phyloP scores from a whole-genome alignment of 2,113 vertebrate species.

The Prinia subflava region DNA sequence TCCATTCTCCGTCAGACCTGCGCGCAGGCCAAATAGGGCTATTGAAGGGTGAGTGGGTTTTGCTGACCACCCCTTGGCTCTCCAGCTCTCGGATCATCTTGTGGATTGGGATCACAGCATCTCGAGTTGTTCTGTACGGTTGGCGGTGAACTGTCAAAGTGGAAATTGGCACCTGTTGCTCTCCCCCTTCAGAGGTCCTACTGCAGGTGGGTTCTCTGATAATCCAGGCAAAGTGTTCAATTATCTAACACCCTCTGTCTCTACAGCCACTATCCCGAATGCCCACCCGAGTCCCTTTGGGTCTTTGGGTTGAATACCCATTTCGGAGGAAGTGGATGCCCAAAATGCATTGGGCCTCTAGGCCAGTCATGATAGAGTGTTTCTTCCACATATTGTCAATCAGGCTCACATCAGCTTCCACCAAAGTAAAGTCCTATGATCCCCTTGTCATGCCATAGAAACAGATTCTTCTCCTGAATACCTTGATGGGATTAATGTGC shows the following conservation, averaged over 20 bases:
- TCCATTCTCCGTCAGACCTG: no score
- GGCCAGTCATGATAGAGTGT: background rate
- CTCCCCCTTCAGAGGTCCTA: background rate
- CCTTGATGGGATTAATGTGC: background rate
- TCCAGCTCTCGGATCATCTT: no score
- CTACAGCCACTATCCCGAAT: background rate
- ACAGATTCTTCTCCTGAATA: background rate
- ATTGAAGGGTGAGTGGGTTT: no score
- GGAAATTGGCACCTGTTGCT: background rate
- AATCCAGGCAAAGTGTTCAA: background rate
- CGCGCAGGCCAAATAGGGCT: no score
- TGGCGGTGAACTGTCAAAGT: background rate
- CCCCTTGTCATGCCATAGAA: background rate
- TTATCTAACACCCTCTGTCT: background rate
- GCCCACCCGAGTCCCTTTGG: background rate
- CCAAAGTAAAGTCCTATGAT: background rate
- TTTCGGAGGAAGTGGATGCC: background rate
- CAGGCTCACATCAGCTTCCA: background rate
- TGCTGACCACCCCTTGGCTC: no score
- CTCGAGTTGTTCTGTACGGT: no score
- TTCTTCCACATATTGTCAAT: background rate
- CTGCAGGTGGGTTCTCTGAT: background rate
- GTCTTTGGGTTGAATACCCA: background rate
- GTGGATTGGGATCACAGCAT: no score
- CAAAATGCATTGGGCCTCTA: background rate